A percentile compares a stretch with the other conserved stretches of the same genome.
These are phyloP conservation scores for Neoaliturus tenellus DNA, from an alignment of 2,888 invertebrate species.

Conservation along the genomic window DNA sequence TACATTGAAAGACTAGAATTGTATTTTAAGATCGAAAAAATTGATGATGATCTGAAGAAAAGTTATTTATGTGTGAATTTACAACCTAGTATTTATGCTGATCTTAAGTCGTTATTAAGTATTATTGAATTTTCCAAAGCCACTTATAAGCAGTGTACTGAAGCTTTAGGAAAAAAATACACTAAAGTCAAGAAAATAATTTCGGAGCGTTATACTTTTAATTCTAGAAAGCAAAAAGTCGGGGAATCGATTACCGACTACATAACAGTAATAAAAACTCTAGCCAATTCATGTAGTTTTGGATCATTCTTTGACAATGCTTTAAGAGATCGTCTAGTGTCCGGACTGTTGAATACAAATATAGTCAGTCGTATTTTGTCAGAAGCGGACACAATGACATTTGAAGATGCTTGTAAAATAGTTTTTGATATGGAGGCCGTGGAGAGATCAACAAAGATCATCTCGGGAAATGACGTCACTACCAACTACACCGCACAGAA, in stretches of 20 bases:
- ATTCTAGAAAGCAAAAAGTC: neutral
- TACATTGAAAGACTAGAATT: slow-evolving; percentile 1
- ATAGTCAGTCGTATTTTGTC: neutral
- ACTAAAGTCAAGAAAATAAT: neutral
- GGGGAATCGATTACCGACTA: neutral
- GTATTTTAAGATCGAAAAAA: neutral
- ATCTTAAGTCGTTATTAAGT: neutral
- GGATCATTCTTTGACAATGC: neutral
- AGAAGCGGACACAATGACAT: neutral
- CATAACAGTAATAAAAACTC: neutral
- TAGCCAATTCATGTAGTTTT: neutral
- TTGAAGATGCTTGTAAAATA: neutral
- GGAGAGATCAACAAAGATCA: neutral
- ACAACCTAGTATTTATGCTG: neutral
- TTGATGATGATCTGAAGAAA: neutral
- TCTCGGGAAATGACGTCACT: neutral
- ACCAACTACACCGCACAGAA: neutral
- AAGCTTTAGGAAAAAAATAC: slow-evolving; percentile 3
- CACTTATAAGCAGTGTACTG: neutral
- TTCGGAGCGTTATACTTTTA: neutral
- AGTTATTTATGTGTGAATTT: neutral
- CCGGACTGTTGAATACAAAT: neutral
- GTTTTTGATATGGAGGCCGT: neutral
- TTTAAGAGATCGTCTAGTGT: neutral
- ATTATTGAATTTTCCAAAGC: neutral